A percentile compares a stretch with the other conserved stretches of the same genome.
Evolutionary conservation across 2,797 vertebrate species (phyloP).

Genomic region (Parauchenoglanis punctatus): DNA sequence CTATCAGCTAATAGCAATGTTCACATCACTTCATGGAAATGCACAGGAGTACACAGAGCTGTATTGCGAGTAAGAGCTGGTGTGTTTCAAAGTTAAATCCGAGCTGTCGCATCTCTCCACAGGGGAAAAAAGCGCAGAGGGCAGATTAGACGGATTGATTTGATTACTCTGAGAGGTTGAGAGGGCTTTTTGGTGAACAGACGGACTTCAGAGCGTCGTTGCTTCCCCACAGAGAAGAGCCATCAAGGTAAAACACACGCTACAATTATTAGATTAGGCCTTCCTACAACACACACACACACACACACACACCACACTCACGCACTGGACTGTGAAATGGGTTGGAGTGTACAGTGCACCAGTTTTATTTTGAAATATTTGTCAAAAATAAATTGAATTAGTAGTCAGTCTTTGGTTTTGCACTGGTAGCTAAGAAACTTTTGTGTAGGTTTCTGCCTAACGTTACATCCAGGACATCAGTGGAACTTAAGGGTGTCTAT

Average conservation of each 20-base stretch:
- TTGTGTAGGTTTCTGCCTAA: background rate
- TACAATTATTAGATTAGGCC: conserved; percentile 44
- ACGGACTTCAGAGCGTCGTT: conserved; percentile 86
- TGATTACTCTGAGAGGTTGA: conserved; percentile 98
- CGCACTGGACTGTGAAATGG: background rate
- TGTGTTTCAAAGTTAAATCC: background rate
- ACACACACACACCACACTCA: background rate
- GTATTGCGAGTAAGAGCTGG: background rate
- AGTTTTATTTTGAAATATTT: background rate
- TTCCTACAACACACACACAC: background rate
- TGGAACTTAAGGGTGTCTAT: background rate
- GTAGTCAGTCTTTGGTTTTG: background rate
- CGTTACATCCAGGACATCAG: background rate
- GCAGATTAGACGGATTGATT: conserved; percentile 98
- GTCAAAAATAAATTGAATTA: background rate
- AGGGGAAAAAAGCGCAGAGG: conserved; percentile 83
- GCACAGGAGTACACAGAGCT: background rate
- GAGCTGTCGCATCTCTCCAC: background rate
- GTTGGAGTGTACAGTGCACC: background rate
- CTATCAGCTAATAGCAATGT: background rate
- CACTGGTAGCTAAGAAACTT: background rate
- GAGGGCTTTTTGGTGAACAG: conserved; percentile 84
- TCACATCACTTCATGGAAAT: background rate
- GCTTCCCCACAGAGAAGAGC: conserved; percentile 77
- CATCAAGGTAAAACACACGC: conserved; percentile 47